Evolutionary conservation across 2,113 vertebrate species (phyloP), one percentile per base, ranked within the genome.

Genomic region (Gymnarchus niloticus): DNA sequence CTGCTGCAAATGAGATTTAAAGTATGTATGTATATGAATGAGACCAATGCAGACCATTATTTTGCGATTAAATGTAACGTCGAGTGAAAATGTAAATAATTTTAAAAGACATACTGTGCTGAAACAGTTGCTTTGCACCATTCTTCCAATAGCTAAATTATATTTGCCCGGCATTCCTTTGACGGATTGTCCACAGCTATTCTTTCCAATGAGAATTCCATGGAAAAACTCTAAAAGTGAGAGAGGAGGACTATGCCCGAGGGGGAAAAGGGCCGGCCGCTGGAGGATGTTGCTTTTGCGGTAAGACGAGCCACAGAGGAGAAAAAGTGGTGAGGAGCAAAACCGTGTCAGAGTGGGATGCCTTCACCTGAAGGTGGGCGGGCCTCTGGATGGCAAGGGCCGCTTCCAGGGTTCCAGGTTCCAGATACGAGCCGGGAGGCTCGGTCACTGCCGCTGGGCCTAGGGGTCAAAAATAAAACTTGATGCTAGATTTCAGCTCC

Each of bases 121-220:
- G 81, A 87, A 88, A 88, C 87, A 19, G 87, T 88, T 78, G 84
- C 56, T 84, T 85, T 46, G 84, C 85, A 81, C 88, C 25, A 5
- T 89, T 88, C 86, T 81, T 61, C 85, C 81, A 85, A 85, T 87
- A 87, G 89, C 85, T 83, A 88, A 88, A 88, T 88, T 88, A 73
- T 87, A 87, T 87, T 87, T 88, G 73, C 3, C 61, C 59, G 83
- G 86, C 87, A 88, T 86, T 88, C 78, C 83, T 88, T 84, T 88
- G 87, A 89, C 87, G 88, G 85, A 86, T 89, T 85, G 80, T 86
- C 87, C 89, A 85, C 85, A 87, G 85, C 85, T 85, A 85, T 87
- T 87, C 87, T 90, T 91, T 89, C 89, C 87, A 87, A 86, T 83
- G 85, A 85, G 83, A 88, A 88, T 82, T 86, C 87, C 88, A 89